These are phyloP conservation scores for Siniperca undulata DNA, from an alignment of 2,797 vertebrate genomes.

Conservation along the genomic window DNA sequence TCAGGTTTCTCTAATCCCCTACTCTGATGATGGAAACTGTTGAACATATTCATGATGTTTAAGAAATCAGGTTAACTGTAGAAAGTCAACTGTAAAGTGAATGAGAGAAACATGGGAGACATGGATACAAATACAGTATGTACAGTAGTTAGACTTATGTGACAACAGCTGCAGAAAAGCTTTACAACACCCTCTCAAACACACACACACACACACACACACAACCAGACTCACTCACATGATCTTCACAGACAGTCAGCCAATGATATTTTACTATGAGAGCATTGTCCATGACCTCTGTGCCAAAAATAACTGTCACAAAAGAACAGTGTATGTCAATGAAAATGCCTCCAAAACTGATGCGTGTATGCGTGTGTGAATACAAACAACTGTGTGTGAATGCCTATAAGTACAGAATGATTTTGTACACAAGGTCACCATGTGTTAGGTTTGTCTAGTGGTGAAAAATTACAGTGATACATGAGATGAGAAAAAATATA, in stretches of 20 bases:
- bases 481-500: not conserved
- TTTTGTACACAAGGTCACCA: not conserved
- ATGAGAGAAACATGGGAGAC: not conserved
- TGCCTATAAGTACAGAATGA: not conserved
- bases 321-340: not conserved
- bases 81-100: not conserved
- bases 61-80: not conserved
- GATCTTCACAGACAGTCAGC: conserved; percentile 13
- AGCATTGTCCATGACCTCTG: conserved; percentile 18
- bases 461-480: not conserved
- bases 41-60: not conserved
- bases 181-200: conserved; percentile 2
- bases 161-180: conserved; percentile 32
- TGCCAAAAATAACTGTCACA: conserved; percentile 13
- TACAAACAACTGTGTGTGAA: not conserved
- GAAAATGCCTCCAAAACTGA: not conserved
- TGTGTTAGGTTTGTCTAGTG: not conserved
- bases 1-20: too few relatives aligned
- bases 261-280: conserved; percentile 23
- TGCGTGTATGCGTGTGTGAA: not conserved
- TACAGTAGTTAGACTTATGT: not conserved
- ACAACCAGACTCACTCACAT: conserved; percentile 7
- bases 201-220: not conserved
- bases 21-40: not conserved
- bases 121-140: not conserved